Percentiles rank a stretch among this genome's conserved stretches.
Conservation (phyloP, 2,888 invertebrate species). For the Cryptus armator region DNA sequence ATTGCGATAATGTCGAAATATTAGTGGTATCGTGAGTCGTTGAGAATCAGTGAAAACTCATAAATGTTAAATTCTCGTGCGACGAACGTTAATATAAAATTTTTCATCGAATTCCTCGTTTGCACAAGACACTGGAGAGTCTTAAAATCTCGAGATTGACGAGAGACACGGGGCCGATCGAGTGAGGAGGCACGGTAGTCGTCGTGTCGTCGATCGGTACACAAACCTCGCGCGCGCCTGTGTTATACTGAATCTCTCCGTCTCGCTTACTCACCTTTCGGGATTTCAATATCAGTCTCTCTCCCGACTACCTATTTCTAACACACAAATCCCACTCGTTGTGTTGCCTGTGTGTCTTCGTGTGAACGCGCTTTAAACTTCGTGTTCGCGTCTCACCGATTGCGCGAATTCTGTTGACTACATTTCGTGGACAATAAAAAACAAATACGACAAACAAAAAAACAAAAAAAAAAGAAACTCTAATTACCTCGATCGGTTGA, state of each 20-base stretch:
- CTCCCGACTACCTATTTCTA: neutral
- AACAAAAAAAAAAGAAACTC: too few relatives aligned
- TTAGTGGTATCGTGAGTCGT: conserved; percentile 66
- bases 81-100: neutral
- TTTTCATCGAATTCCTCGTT: conserved; percentile 12
- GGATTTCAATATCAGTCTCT: neutral
- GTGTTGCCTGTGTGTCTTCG: conserved; percentile 18
- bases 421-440: neutral
- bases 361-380: conserved; percentile 64
- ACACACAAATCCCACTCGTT: neutral
- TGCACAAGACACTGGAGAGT: conserved; percentile 7
- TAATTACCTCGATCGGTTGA: neutral
- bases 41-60: neutral
- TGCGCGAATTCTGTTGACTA: neutral
- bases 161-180: conserved; percentile 56
- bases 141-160: conserved; percentile 65
- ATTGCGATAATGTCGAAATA: conserved; percentile 71
- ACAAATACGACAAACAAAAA: neutral
- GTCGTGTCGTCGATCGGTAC: conserved; percentile 70
- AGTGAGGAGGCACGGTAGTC: conserved; percentile 68
- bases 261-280: conserved; percentile 28
- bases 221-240: conserved; percentile 68
- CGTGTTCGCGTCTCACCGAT: conserved; percentile 35
- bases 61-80: conserved; percentile 33
- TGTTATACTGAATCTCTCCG: conserved; percentile 24